phyloP scores from a whole-genome alignment of 2,888 invertebrate species.

The Clunio marinus region DNA sequence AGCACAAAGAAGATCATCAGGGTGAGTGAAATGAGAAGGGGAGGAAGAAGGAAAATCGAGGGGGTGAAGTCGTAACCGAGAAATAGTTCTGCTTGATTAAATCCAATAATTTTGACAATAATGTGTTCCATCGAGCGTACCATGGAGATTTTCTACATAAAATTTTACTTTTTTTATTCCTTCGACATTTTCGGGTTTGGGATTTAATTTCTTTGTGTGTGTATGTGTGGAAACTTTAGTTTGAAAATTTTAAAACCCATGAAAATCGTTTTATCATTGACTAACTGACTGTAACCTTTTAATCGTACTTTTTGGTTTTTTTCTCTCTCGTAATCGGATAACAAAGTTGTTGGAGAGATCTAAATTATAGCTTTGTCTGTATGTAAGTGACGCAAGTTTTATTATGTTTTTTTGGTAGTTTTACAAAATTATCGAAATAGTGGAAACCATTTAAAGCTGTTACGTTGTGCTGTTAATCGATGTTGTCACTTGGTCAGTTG shows the following conservation, averaged over 20 bases:
- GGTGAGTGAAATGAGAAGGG: neutral
- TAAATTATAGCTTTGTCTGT: neutral
- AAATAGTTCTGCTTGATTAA: slow-evolving; percentile 16
- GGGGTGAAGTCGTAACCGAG: slow-evolving; percentile 16
- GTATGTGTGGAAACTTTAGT: too few relatives aligned
- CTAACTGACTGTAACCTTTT: slow-evolving; percentile 15
- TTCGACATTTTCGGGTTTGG: too few relatives aligned
- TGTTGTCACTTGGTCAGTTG: too few relatives aligned
- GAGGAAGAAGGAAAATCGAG: neutral
- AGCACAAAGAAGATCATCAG: neutral
- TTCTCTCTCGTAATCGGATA: neutral
- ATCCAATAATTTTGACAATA: slow-evolving; percentile 22
- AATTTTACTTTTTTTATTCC: too few relatives aligned
- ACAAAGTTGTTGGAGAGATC: neutral
- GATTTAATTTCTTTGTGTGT: too few relatives aligned
- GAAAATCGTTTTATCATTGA: slow-evolving; percentile 17
- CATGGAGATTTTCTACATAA: neutral
- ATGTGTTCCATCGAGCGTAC: slow-evolving; percentile 1
- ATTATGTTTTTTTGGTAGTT: too few relatives aligned
- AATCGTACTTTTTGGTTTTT: neutral
- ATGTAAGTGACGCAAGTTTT: too few relatives aligned
- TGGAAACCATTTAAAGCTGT: too few relatives aligned
- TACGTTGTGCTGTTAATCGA: too few relatives aligned
- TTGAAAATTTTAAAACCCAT: neutral
- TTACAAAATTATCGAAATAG: too few relatives aligned